phyloP scores from a whole-genome alignment of 2,113 vertebrate species.

The Callipepla californica region DNA sequence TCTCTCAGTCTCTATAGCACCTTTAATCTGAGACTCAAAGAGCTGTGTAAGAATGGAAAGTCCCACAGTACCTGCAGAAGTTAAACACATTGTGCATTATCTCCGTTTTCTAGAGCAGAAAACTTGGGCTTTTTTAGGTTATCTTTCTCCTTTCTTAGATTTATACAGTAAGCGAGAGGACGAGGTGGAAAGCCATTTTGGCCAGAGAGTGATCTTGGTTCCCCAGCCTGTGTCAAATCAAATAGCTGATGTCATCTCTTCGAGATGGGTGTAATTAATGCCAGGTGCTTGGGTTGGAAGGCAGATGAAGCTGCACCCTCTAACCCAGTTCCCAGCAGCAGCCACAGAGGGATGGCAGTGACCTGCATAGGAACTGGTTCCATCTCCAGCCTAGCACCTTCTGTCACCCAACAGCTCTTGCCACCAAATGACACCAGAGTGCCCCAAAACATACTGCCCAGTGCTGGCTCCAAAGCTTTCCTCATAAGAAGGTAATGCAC shows the following conservation, averaged over 20 bases:
- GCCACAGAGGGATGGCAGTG: too few relatives aligned
- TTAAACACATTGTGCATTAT: accelerated
- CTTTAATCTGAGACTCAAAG: background rate
- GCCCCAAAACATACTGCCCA: background rate
- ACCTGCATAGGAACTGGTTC: background rate
- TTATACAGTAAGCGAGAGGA: accelerated
- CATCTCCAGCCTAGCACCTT: background rate
- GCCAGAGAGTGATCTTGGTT: accelerated
- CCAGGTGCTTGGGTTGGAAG: accelerated
- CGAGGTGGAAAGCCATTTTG: accelerated
- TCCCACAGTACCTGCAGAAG: background rate
- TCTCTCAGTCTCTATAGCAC: background rate
- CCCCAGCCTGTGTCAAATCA: background rate
- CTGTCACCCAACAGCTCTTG: background rate
- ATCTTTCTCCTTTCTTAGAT: accelerated
- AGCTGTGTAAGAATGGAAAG: background rate
- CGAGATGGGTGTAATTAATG: accelerated
- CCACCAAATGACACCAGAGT: background rate
- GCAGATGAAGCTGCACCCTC: accelerated
- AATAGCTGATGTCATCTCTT: accelerated
- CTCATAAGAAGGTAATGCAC: accelerated
- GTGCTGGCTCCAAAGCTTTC: background rate
- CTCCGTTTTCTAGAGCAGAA: accelerated
- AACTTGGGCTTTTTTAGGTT: accelerated
- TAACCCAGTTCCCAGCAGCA: accelerated